Evolutionary conservation across 2,888 invertebrate species (phyloP).

Genomic region (Colostygia pectinataria): DNA sequence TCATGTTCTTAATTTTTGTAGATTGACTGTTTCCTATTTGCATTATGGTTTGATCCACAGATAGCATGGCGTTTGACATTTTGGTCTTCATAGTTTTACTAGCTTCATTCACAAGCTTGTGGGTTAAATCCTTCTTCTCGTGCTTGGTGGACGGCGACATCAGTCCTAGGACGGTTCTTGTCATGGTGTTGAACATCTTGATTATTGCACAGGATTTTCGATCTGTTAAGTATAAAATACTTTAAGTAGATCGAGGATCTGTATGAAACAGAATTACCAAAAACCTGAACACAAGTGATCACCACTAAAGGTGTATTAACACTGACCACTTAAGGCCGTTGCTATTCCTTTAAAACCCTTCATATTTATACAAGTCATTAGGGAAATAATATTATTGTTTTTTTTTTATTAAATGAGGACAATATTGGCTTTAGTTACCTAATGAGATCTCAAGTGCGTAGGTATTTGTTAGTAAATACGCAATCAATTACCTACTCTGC

Average conservation of each 20-base stretch:
- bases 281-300: constrained; percentile 24
- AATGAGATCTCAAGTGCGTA: background rate
- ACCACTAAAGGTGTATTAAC: constrained; percentile 22
- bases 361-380: constrained; percentile 11
- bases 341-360: constrained; percentile 1
- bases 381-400: constrained; percentile 9
- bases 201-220: constrained; percentile 15
- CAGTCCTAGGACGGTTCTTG: constrained; percentile 3
- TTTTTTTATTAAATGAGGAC: constrained; percentile 4
- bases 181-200: constrained; percentile 21
- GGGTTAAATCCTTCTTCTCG: background rate
- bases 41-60: constrained; percentile 17
- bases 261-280: constrained; percentile 23
- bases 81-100: constrained; percentile 9
- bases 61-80: constrained; percentile 14
- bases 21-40: constrained; percentile 11
- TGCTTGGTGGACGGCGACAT: constrained; percentile 14
- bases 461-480: background rate
- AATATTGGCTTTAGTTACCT: no score
- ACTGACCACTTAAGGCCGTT: constrained; percentile 18
- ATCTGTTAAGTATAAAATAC: constrained; percentile 20
- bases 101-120: background rate
- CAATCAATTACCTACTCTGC: constrained; percentile 1
- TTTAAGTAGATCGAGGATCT: constrained; percentile 24
- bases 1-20: constrained; percentile 9